Conservation (phyloP, 2,113 vertebrate genomes). For the Grantiella picta region DNA sequence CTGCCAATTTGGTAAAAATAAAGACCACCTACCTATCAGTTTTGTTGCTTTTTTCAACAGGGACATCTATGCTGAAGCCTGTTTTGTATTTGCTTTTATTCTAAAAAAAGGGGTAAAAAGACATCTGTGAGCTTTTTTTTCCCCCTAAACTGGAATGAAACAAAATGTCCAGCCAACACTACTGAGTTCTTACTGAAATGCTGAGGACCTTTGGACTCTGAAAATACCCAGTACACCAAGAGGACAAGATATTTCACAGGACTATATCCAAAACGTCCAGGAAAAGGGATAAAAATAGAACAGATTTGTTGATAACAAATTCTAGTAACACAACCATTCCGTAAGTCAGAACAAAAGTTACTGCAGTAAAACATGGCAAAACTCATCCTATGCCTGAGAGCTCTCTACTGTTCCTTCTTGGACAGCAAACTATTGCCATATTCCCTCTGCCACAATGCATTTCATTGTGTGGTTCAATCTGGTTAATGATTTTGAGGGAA, state of each 20-base stretch:
- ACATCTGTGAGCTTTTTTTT: background rate
- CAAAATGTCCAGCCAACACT: conserved; percentile 42
- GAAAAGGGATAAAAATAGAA: conserved; percentile 16
- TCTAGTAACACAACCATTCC: background rate
- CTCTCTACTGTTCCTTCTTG: background rate
- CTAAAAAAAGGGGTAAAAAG: background rate
- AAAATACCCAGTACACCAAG: background rate
- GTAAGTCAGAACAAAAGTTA: background rate
- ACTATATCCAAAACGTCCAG: background rate
- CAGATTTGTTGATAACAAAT: background rate
- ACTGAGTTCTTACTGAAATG: conserved; percentile 4
- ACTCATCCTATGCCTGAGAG: background rate
- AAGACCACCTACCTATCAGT: background rate
- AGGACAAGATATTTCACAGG: background rate
- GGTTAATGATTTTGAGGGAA: background rate
- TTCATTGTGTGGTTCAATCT: background rate
- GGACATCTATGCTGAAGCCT: background rate
- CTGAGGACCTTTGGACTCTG: background rate
- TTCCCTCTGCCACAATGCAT: background rate
- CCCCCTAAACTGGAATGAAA: background rate
- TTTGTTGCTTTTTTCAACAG: background rate
- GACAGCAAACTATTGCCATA: background rate
- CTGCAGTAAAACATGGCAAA: background rate
- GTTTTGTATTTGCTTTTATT: background rate
- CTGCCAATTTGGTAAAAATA: background rate